These are phyloP conservation scores for Odontesthes bonariensis DNA, from an alignment of 2,113 vertebrate genomes.

Conservation along the genomic window DNA sequence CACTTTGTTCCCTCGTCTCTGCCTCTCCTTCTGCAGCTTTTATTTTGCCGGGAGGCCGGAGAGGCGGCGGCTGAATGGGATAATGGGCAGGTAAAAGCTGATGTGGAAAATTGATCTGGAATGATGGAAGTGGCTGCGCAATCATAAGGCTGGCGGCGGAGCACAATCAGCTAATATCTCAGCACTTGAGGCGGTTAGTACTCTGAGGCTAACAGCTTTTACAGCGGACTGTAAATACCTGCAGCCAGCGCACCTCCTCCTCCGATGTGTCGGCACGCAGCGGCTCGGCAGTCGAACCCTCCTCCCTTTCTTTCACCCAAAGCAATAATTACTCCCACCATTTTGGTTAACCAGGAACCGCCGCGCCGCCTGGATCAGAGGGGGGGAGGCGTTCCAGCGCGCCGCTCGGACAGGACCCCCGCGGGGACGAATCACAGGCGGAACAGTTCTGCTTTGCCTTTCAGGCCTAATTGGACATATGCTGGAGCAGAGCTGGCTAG, in stretches of 20 bases:
- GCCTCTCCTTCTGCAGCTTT: slow-evolving; percentile 21
- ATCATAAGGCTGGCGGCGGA: slow-evolving; percentile 52
- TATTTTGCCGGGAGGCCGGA: slow-evolving; percentile 48
- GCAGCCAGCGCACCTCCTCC: slow-evolving; percentile 8
- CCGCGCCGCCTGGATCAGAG: slow-evolving; percentile 86
- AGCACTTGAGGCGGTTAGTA: slow-evolving; percentile 61
- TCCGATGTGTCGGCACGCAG: slow-evolving; percentile 79
- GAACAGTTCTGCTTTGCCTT: slow-evolving; percentile 79
- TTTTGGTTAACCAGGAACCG: slow-evolving; percentile 95
- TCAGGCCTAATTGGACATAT: slow-evolving; percentile 88
- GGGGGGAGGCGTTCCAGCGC: slow-evolving; percentile 84
- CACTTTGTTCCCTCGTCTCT: slow-evolving; percentile 14
- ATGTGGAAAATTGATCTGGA: slow-evolving; percentile 74
- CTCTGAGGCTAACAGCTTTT: slow-evolving; percentile 39
- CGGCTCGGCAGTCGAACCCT: slow-evolving; percentile 91
- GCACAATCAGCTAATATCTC: slow-evolving; percentile 58
- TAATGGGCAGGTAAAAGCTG: slow-evolving; percentile 72
- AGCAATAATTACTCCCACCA: slow-evolving; percentile 95
- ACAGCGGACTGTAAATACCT: slow-evolving; percentile 55
- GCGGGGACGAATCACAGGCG: slow-evolving; percentile 83
- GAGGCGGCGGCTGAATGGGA: slow-evolving; percentile 66
- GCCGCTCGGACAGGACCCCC: slow-evolving; percentile 82
- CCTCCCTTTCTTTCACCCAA: slow-evolving; percentile 84
- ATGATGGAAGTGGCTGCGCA: slow-evolving; percentile 65
- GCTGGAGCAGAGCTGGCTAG: slow-evolving; percentile 79